Evolutionary conservation across 2,888 invertebrate genomes (phyloP).

Genomic region (Aphrophora alni): DNA sequence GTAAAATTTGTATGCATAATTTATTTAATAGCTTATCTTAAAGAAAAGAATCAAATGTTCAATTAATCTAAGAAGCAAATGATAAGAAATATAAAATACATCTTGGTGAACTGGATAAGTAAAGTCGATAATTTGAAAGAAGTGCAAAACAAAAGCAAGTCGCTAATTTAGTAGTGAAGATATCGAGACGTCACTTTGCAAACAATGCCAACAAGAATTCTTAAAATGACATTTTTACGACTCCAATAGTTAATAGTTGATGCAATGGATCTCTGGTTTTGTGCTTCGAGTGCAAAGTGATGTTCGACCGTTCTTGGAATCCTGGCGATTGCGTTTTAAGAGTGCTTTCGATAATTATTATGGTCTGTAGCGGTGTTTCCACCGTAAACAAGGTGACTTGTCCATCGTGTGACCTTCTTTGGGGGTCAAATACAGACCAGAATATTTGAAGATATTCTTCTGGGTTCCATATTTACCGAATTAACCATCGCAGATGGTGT

Average conservation of each 20-base stretch:
- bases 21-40: too few species aligned
- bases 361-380: not conserved
- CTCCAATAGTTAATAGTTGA: not conserved
- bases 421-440: not conserved
- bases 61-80: too few species aligned
- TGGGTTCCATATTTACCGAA: too few species aligned
- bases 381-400: not conserved
- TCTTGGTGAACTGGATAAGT: too few species aligned
- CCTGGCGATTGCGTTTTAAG: not conserved
- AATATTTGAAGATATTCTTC: not conserved
- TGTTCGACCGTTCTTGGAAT: not conserved
- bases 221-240: not conserved
- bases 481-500: too few species aligned
- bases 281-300: not conserved
- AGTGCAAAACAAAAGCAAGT: not conserved
- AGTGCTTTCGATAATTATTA: not conserved
- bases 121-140: not conserved
- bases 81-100: too few species aligned
- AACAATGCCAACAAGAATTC: not conserved
- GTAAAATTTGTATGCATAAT: too few species aligned
- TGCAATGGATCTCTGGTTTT: not conserved
- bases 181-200: not conserved
- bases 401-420: not conserved
- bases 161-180: not conserved
- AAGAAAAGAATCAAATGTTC: too few species aligned